Evolutionary conservation across 2,888 invertebrate genomes (phyloP).

Genomic region (Lucinisca nassula): DNA sequence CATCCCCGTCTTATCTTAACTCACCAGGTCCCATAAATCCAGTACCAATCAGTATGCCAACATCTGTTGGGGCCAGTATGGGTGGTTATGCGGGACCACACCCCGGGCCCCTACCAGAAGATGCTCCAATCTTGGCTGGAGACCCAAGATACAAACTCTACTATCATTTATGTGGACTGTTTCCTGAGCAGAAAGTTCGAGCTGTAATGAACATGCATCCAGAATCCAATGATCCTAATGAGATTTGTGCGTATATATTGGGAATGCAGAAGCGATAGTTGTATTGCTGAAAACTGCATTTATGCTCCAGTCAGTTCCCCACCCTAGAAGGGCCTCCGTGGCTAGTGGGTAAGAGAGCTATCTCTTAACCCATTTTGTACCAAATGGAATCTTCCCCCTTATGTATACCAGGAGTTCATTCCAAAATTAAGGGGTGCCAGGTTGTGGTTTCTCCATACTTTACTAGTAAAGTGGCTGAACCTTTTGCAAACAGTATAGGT

Average conservation of each 20-base stretch:
- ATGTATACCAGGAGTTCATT: too few species aligned
- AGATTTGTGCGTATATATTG: constrained; percentile 75
- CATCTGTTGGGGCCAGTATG: neutral
- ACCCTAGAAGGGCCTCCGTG: too few species aligned
- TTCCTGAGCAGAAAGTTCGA: constrained; percentile 96
- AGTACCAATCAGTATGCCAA: neutral
- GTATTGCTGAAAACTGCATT: too few species aligned
- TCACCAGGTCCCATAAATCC: neutral
- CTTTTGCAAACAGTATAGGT: too few species aligned
- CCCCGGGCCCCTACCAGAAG: constrained; percentile 41
- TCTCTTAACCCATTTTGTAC: too few species aligned
- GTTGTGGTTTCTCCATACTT: too few species aligned
- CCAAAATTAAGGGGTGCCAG: too few species aligned
- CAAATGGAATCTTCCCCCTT: too few species aligned
- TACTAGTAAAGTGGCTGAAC: too few species aligned
- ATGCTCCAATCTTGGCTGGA: constrained; percentile 70
- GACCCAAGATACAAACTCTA: constrained; percentile 94
- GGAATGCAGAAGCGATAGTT: constrained; percentile 22
- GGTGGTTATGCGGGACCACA: neutral
- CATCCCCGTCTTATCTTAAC: neutral
- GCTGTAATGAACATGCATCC: constrained; percentile 96
- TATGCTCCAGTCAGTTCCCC: too few species aligned
- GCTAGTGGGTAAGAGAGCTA: too few species aligned
- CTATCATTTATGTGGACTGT: constrained; percentile 96
- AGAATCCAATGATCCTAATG: constrained; percentile 96